Evolutionary conservation across 2,888 invertebrate genomes (phyloP), one percentile per base, ranked within the genome.

Genomic region (Sphaerophoria taeniata): DNA sequence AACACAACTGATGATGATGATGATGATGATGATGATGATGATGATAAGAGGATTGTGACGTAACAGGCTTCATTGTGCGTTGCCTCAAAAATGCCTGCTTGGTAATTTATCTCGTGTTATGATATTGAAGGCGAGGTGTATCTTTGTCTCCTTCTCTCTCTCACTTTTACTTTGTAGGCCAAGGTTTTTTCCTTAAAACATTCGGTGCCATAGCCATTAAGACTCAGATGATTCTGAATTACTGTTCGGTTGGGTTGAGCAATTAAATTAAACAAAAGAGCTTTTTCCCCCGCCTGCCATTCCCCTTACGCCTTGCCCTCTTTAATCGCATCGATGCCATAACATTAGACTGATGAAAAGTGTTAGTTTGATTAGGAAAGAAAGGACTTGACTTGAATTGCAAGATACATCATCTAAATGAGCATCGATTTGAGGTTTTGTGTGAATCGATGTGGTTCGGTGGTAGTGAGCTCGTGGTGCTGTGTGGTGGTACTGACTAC

Each of bases 211-310:
- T 24, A 24, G 2, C 24, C 2, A 24, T 72, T 72, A 76, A 45
- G 80, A 58, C 24, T 51, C 36, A 71, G 67, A 36, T 39, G 60
- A 9, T 47, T 9, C 14, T 24, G 61, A 24, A 34, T 49, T 34
- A 70, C 2, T n/a, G n/a, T n/a, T n/a, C n/a, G n/a, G 31, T 39
- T 16, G 43, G 45, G 65, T 39, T 53, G 72, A 67, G 47, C 79
- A 67, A 67, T 75, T 76, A 34, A 61, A 65, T 47, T 36, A 67
- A 69, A 79, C 79, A 79, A 79, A 60, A n/a, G 72, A 36, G 47
- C 6, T 45, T 61, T 58, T 49, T 73, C 45, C 6, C 4, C n/a
- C 24, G 9, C 24, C 14, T 36, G 36, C 0, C 24, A 4, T 16
- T n/a, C 34, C 49, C 34, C 49, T 65, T 65, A n/a, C n/a, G n/a